phyloP scores from a whole-genome alignment of 2,113 vertebrate species.

The Lynx canadensis region DNA sequence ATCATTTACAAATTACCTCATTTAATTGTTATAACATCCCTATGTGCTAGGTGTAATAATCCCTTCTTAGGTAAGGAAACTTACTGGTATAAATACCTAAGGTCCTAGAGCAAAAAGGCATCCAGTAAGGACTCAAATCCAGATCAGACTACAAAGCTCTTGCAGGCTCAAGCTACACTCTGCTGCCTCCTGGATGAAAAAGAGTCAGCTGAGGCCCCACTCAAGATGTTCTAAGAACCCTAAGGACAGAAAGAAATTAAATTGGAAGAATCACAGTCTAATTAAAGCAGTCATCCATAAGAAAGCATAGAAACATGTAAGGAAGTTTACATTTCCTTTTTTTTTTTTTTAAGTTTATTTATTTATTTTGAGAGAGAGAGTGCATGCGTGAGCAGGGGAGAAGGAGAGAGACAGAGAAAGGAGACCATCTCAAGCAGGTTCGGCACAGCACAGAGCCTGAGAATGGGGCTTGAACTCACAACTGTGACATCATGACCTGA shows the following conservation, averaged over 20 bases:
- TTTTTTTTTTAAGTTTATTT: too few species aligned
- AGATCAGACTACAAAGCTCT: neutral
- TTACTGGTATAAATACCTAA: neutral
- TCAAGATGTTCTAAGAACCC: neutral
- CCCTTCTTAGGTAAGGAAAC: neutral
- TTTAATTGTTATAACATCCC: neutral
- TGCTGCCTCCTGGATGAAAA: neutral
- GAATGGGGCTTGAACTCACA: too few species aligned
- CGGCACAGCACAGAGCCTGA: too few species aligned
- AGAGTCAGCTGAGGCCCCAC: neutral
- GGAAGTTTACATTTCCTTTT: neutral
- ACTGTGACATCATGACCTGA: too few species aligned
- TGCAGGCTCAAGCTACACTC: neutral
- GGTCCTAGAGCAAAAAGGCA: neutral
- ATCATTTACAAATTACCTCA: neutral
- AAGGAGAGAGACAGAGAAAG: too few species aligned
- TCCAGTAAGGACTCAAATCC: neutral
- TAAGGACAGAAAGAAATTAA: neutral
- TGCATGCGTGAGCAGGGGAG: too few species aligned
- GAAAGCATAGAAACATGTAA: neutral
- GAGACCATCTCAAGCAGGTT: too few species aligned
- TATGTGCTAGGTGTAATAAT: neutral
- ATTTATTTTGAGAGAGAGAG: too few species aligned
- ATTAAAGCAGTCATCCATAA: neutral
- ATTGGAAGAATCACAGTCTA: neutral